Conservation (phyloP, 2,888 invertebrate genomes). For the Cheilosia soror region DNA sequence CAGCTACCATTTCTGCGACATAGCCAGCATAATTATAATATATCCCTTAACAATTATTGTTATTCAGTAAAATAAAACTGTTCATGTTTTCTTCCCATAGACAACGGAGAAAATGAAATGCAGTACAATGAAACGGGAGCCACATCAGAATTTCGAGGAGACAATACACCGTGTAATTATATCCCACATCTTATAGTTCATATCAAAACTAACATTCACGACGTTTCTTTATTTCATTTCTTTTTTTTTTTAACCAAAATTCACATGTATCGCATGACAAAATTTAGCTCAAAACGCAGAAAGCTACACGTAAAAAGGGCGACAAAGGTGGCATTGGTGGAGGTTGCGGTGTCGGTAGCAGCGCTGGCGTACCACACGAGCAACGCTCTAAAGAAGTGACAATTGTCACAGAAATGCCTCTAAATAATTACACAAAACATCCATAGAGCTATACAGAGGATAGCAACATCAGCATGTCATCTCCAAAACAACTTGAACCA, state of each 20-base stretch:
- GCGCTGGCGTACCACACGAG: slow-evolving; percentile 81
- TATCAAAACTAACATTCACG: slow-evolving; percentile 36
- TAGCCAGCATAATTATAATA: too few relatives aligned
- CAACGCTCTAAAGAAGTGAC: slow-evolving; percentile 81
- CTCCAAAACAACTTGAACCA: background rate
- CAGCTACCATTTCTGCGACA: too few relatives aligned
- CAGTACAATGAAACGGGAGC: slow-evolving; percentile 83
- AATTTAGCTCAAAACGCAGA: slow-evolving; percentile 82
- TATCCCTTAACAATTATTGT: background rate
- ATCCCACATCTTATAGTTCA: slow-evolving; percentile 27
- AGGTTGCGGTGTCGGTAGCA: slow-evolving; percentile 77
- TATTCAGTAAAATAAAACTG: background rate
- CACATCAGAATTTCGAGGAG: slow-evolving; percentile 83
- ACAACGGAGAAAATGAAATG: slow-evolving; percentile 82
- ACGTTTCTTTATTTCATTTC: slow-evolving; percentile 40
- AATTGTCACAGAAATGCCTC: slow-evolving; percentile 81
- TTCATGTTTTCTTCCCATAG: slow-evolving; percentile 75
- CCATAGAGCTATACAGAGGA: slow-evolving; percentile 79
- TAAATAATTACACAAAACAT: slow-evolving; percentile 83
- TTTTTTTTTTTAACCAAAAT: slow-evolving; percentile 9
- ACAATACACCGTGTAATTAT: slow-evolving; percentile 83
- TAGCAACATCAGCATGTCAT: slow-evolving; percentile 1
- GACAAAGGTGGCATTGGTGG: slow-evolving; percentile 80
- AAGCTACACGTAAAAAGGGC: slow-evolving; percentile 82
- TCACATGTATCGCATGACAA: slow-evolving; percentile 1